These are phyloP conservation scores for Phania funesta DNA, from an alignment of 2,888 invertebrate species.

Conservation along the genomic window DNA sequence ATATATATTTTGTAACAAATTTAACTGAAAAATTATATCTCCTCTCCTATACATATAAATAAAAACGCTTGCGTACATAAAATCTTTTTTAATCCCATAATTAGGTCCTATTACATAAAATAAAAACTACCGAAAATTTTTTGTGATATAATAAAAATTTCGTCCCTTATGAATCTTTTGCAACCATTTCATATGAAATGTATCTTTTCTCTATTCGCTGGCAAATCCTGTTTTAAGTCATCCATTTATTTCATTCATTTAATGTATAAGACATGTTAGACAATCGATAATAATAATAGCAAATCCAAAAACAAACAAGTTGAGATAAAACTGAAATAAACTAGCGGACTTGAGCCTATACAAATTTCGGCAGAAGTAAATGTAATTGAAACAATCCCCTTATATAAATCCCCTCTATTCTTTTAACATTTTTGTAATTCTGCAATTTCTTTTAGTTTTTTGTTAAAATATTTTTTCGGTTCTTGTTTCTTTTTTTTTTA, in stretches of 20 bases:
- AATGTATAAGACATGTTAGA: slow-evolving; percentile 58
- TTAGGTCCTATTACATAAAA: too few relatives aligned
- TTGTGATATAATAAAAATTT: too few relatives aligned
- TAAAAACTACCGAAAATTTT: too few relatives aligned
- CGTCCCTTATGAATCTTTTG: too few relatives aligned
- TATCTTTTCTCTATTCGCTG: too few relatives aligned
- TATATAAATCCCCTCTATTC: slow-evolving; percentile 43
- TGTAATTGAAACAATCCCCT: slow-evolving; percentile 61
- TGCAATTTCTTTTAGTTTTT: slow-evolving; percentile 24
- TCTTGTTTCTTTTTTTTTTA: too few relatives aligned
- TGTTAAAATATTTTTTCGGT: background rate
- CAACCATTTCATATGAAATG: too few relatives aligned
- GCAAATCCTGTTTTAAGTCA: slow-evolving; percentile 52
- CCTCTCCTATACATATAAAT: too few relatives aligned
- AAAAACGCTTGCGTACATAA: too few relatives aligned
- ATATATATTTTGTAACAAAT: too few relatives aligned
- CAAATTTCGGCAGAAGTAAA: slow-evolving; percentile 24
- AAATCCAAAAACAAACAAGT: background rate
- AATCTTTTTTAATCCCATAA: too few relatives aligned
- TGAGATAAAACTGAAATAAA: slow-evolving; percentile 17
- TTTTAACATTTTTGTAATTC: slow-evolving; percentile 49
- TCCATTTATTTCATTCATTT: slow-evolving; percentile 58
- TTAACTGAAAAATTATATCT: too few relatives aligned
- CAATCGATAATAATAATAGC: slow-evolving; percentile 26
- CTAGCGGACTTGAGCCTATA: slow-evolving; percentile 37